These are phyloP conservation scores for Noctua comes DNA, from an alignment of 2,888 invertebrate species.

Conservation along the genomic window DNA sequence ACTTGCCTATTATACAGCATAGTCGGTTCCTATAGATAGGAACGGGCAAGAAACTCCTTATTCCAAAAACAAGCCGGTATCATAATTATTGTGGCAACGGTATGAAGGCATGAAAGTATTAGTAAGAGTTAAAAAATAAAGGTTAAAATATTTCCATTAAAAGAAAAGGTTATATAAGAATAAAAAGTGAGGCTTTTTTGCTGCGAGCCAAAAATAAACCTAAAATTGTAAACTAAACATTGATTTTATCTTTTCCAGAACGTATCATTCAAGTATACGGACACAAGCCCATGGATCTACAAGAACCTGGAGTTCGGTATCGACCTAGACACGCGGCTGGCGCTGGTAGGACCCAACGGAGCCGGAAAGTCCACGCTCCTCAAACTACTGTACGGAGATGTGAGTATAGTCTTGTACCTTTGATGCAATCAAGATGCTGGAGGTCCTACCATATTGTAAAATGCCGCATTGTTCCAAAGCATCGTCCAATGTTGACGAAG, in stretches of 20 bases:
- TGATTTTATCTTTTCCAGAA: slow-evolving; percentile 90
- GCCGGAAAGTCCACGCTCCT: slow-evolving; percentile 99
- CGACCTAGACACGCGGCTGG: slow-evolving; percentile 98
- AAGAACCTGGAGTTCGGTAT: slow-evolving; percentile 99
- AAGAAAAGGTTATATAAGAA: not conserved
- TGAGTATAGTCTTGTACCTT: slow-evolving; percentile 83
- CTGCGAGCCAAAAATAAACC: not conserved
- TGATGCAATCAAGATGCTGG: not conserved
- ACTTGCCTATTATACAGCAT: not conserved
- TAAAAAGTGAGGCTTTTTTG: not conserved
- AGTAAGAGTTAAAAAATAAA: too few species aligned
- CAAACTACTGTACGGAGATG: slow-evolving; percentile 98
- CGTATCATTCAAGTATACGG: slow-evolving; percentile 98
- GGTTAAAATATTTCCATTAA: not conserved
- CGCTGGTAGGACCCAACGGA: slow-evolving; percentile 99
- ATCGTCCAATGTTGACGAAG: not conserved
- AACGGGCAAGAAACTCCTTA: not conserved
- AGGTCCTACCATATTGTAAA: not conserved
- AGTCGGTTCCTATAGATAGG: not conserved
- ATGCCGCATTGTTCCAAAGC: not conserved
- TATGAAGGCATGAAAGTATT: not conserved
- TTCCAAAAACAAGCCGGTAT: not conserved
- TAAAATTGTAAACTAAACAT: not conserved
- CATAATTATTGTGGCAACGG: not conserved
- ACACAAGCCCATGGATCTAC: slow-evolving; percentile 97